Base-by-base conservation (phyloP, 2,888 invertebrate species). In the Seladonia tumulorum region DNA sequence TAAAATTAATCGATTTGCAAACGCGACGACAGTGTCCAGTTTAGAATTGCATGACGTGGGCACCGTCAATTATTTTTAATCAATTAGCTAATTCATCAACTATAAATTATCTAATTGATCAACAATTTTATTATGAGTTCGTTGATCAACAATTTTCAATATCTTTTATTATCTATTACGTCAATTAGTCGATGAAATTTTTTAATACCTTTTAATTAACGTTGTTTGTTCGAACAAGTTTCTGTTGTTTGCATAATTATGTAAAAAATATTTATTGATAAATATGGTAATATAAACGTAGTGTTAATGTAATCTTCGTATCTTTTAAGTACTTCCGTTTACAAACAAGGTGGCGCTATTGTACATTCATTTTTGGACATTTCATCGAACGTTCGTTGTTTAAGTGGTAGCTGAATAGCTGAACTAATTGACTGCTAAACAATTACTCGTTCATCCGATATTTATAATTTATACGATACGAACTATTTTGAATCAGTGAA, bases 401-500 rank as follows among this genome's bases (percentile, higher is more conserved):
- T 25, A 63, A 63, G 29, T 29, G 29, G 29, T 63, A 16, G 5
- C 35, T 35, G 35, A 63, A 29, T 63, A 16, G 25, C 5, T 16
- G 29, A 63, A 35, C 25, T 63, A 35, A 25, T 35, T 35, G 63
- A 63, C 16, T 35, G 16, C 29, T 35, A 63, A 5, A 35, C 35
- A 18, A 66, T 35, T 66, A 66, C 35, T 35, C 8, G 66, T 66
- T 18, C 35, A 66, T 66, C 35, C 66, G 29, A 66, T 68, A 1
- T 73, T 45, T 49, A n/a, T 70, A 47, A 57, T 47, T 22, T n/a
- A 47, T 3, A 35, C 53, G 14, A 49, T 18, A 45, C 25, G 14
- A 22, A 10, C 29, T 29, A 60, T 25, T 8, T n/a, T 25, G n/a
- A 71, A 63, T 80, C 29, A 76, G 72, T 83, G 76, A 22, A 78